A percentile compares a stretch with the other conserved stretches of the same genome.
Conservation (phyloP, 2,888 invertebrate species). For the Encarsia formosa region DNA sequence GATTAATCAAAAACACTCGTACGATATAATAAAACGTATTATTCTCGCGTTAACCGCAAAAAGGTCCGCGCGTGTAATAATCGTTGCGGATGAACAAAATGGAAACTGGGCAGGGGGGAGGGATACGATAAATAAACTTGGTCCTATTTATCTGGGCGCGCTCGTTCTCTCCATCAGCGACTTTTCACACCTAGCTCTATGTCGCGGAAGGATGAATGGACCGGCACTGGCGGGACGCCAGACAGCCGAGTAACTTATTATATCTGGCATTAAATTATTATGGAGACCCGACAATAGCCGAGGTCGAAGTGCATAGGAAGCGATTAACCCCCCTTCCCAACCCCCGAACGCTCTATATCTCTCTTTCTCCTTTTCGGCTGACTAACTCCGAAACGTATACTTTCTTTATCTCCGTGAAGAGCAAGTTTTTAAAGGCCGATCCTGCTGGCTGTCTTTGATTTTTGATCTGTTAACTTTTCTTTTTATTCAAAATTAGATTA, state of each 20-base stretch:
- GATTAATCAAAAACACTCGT: too few relatives aligned
- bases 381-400: too few relatives aligned
- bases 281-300: slow-evolving; percentile 49
- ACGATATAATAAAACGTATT: too few relatives aligned
- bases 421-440: too few relatives aligned
- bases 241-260: slow-evolving; percentile 52
- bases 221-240: slow-evolving; percentile 46
- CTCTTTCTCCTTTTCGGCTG: background rate
- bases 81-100: too few relatives aligned
- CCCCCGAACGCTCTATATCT: background rate
- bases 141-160: slow-evolving; percentile 28
- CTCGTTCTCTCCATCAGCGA: slow-evolving; percentile 31
- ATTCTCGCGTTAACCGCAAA: too few relatives aligned
- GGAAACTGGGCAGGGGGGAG: background rate
- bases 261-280: slow-evolving; percentile 52
- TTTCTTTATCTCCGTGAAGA: too few relatives aligned
- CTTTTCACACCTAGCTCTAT: slow-evolving; percentile 44
- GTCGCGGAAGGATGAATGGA: slow-evolving; percentile 42
- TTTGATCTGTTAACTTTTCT: too few relatives aligned
- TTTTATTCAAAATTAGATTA: too few relatives aligned
- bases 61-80: too few relatives aligned
- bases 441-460: too few relatives aligned
- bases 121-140: slow-evolving; percentile 22
- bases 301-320: slow-evolving; percentile 50
- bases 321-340: slow-evolving; percentile 50